Conservation (phyloP, 2,888 invertebrate genomes). For the Stenurella melanura region DNA sequence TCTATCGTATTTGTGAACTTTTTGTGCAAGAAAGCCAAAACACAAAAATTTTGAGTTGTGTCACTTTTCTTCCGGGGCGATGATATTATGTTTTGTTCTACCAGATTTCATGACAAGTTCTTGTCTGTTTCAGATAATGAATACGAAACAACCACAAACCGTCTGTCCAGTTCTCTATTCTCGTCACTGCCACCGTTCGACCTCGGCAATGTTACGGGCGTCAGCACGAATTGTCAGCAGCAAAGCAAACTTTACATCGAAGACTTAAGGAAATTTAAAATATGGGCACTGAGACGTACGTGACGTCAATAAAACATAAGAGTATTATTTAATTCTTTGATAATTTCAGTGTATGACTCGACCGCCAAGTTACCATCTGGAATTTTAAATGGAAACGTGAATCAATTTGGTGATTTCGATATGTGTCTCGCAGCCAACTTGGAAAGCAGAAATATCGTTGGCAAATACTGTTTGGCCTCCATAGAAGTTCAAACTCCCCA, state of each 20-base stretch:
- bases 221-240: slow-evolving; percentile 65
- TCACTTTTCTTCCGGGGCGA: no score
- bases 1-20: no score
- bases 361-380: slow-evolving; percentile 72
- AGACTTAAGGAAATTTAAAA: slow-evolving; percentile 67
- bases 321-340: slow-evolving; percentile 22
- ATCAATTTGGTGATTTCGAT: slow-evolving; percentile 72
- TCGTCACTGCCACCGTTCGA: slow-evolving; percentile 68
- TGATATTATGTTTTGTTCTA: no score
- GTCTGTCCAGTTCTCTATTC: slow-evolving; percentile 64
- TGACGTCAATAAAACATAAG: slow-evolving; percentile 40
- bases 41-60: no score
- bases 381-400: slow-evolving; percentile 71
- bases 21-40: no score
- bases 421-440: slow-evolving; percentile 66
- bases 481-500: slow-evolving; percentile 74
- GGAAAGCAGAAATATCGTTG: slow-evolving; percentile 71
- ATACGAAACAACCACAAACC: slow-evolving; percentile 62
- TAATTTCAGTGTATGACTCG: slow-evolving; percentile 72
- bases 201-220: slow-evolving; percentile 64
- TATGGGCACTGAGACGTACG: slow-evolving; percentile 72
- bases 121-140: slow-evolving; percentile 65
- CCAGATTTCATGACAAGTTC: background rate
- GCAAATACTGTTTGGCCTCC: slow-evolving; percentile 81
- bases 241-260: slow-evolving; percentile 67